Evolutionary conservation across 2,113 vertebrate genomes (phyloP), one percentile per base, ranked within the genome.

Genomic region (Lutjanus erythropterus): DNA sequence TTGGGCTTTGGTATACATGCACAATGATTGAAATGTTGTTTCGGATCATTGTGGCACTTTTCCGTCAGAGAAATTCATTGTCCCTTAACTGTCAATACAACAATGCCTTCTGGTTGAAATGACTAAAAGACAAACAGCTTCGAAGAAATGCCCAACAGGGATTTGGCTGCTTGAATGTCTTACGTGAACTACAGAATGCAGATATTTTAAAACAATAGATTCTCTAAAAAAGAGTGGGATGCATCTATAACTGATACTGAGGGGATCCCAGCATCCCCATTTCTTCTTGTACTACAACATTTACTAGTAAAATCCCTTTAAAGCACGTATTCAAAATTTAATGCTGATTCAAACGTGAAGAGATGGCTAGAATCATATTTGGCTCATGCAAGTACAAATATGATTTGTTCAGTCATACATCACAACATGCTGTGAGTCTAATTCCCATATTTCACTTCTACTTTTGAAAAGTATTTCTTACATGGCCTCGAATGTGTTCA

Each of bases 21-120:
- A 18, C 19, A 37, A 19, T 49, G 70, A 84, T n/a, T 70, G 65
- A 80, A 58, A 64, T 27, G 41, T 46, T 52, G 55, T 71, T 83
- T 67, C 56, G 19, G 33, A 68, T 29, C 19, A 33, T 33, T 29
- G 68, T 61, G 65, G 25, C 46, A 50, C 5, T 66, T 81, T 69
- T 58, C 0, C 2, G 25, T 72, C 53, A 52, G 60, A 64, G 67
- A 49, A 41, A 71, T 55, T 64, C 6, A 33, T 35, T 27, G 33
- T 77, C 27, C 47, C n/a, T 86, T 31, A 37, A 61, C 42, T 76
- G 75, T 78, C 78, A 86, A 53, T 60, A 58, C 12, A 25, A 33
- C 5, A 1, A 6, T 19, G 4, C 19, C 49, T n/a, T 69, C 14
- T 49, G 39, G 58, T 29, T 65, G 65, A 84, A 56, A 53, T 55